Evolutionary conservation across 2,888 invertebrate species (phyloP), one percentile per base, ranked within the genome.

Genomic region (Idaea aversata): DNA sequence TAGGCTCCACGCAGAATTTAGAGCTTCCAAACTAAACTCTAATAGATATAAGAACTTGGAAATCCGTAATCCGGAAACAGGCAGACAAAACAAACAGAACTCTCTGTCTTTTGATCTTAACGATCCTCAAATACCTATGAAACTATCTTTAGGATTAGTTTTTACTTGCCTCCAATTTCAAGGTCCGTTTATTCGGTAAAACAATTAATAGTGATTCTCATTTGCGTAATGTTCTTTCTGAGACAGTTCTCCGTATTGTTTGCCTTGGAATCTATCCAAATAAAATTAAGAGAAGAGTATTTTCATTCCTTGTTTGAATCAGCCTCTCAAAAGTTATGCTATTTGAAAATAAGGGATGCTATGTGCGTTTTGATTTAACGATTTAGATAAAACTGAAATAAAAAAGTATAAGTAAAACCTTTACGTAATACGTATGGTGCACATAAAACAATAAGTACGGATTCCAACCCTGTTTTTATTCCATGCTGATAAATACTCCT

Each of bases 151-250:
- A 67, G 72, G 72, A 77, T 75, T 70, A 77, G 69, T 72, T 73
- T 68, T 71, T 68, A 73, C 70, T 74, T 73, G 59, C 59, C 15
- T 25, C 75, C 73, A 71, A 79, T 79, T 80, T 76, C 67, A 77
- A 72, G 75, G 74, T 67, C 71, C 71, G 73, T 76, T 74, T 71
- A 72, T 71, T 75, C 68, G 67, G 63, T 61, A 70, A 70, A 74
- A 78, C 78, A 78, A 81, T 81, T 78, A 81, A 78, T 80, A 73
- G 72, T 75, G 72, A 73, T 77, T 75, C 76, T 77, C 78, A 79
- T 79, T 82, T 78, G 76, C 72, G 68, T 75, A 78, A 69, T 67
- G 34, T 65, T 66, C 47, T 72, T 68, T 67, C 73, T 74, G 74
- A 71, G 72, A 74, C 69, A 75, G 72, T 76, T 75, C 60, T 71